Evolutionary conservation across 1,140 invertebrate species (phyloP), one percentile per base, ranked within the genome.

Genomic region (Nasonia giraulti): DNA sequence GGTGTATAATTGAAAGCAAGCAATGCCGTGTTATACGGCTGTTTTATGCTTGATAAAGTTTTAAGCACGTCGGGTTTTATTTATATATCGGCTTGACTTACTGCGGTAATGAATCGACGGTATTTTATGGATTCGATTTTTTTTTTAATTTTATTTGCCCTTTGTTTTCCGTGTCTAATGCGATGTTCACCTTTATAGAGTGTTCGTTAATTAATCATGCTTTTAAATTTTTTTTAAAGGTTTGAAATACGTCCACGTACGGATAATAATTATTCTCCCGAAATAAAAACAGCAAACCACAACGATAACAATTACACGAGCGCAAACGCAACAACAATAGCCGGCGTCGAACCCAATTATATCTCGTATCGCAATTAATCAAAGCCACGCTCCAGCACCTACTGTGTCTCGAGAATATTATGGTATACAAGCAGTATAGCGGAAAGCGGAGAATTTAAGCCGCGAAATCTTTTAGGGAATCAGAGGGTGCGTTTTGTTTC

Each of bases 1-100:
- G 55, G 55, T 37, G 33, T 62, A 62, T 62, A 62, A 62, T 62
- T 62, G 55, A 62, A 62, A 62, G 17, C 55, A 4, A 7, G 55
- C 17, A 62, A 62, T 62, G 55, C 55, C 55, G 20, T 62, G 17
- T 62, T 62, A n/a, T 62, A 62, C 7, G 55, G 55, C 55, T 62
- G 55, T 62, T 62, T 62, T 62, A 62, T 62, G 55, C 55, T 62
- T 62, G 55, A n/a, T 62, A 62, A 62, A 62, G 14, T 62, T 62
- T 62, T 62, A 62, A 62, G 17, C n/a, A 62, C 20, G 7, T n/a
- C 17, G 14, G 20, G 2, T 62, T 62, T 27, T 62, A 62, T n/a
- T 62, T n/a, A 62, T 62, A 62, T n/a, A 62, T n/a, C 1, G 20
- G 55, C 55, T 62, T 14, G 50, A 55, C 17, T 55, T 37, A 37